A percentile compares a stretch with the other conserved stretches of the same genome.
Evolutionary conservation across 2,113 vertebrate species (phyloP).

Genomic region (Oncorhynchus keta): DNA sequence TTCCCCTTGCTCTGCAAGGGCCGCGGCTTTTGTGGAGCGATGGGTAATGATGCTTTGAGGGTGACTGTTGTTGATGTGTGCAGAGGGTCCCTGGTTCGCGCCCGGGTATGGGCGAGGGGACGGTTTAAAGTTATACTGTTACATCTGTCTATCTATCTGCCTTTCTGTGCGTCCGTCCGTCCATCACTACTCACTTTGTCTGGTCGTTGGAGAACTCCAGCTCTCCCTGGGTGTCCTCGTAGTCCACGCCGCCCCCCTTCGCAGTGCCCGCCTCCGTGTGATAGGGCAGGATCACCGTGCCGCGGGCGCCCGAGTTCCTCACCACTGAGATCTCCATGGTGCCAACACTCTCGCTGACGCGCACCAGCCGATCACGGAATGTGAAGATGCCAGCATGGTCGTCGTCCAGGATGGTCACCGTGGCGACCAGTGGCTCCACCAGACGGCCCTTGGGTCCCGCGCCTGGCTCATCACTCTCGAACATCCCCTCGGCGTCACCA

Average conservation of each 20-base stretch:
- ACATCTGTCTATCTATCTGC: no score
- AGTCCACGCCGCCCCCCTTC: slow-evolving; percentile 82
- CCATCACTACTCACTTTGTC: slow-evolving; percentile 81
- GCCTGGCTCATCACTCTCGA: slow-evolving; percentile 81
- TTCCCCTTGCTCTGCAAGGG: no score
- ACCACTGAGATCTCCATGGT: slow-evolving; percentile 89
- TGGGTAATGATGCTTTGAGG: no score
- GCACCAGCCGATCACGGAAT: slow-evolving; percentile 83
- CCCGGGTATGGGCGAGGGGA: no score
- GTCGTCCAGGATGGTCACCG: slow-evolving; percentile 94
- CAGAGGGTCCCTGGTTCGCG: no score
- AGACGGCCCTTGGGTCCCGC: slow-evolving; percentile 81
- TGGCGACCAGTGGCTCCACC: slow-evolving; percentile 85
- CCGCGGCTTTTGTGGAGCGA: no score
- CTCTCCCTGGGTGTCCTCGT: slow-evolving; percentile 86
- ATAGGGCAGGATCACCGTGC: slow-evolving; percentile 91
- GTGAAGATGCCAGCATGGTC: slow-evolving; percentile 97
- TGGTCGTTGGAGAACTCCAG: slow-evolving; percentile 92
- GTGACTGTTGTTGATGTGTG: no score
- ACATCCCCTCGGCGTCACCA: slow-evolving; percentile 92
- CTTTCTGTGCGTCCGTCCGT: background rate
- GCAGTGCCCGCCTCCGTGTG: slow-evolving; percentile 85
- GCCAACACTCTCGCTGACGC: slow-evolving; percentile 92
- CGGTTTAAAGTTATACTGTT: no score
- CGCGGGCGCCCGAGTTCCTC: slow-evolving; percentile 89